A percentile compares a stretch with the other conserved stretches of the same genome.
These are phyloP conservation scores for Nannoperca obscura DNA, from an alignment of 2,797 vertebrate genomes.

Conservation along the genomic window DNA sequence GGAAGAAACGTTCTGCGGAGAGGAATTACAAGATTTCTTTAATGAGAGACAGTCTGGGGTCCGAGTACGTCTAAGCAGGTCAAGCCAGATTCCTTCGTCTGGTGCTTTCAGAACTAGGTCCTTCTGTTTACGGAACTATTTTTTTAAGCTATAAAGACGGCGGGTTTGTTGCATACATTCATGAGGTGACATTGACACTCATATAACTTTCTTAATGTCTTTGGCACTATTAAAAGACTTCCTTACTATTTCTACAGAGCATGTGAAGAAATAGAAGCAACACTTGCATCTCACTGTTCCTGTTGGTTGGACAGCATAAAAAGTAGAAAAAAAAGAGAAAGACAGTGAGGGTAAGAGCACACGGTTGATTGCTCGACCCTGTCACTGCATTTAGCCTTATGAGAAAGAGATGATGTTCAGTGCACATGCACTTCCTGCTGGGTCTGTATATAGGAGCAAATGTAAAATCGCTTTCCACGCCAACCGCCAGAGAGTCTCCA, in stretches of 20 bases:
- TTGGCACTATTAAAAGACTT: slow-evolving; percentile 20
- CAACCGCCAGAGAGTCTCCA: slow-evolving; percentile 15
- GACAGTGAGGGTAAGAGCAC: slow-evolving; percentile 53
- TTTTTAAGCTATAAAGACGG: not conserved
- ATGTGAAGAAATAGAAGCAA: slow-evolving; percentile 53
- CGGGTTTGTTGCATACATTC: not conserved
- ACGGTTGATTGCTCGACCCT: slow-evolving; percentile 80
- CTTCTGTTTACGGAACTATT: not conserved
- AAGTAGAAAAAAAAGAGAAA: slow-evolving; percentile 11
- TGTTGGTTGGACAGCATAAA: slow-evolving; percentile 54
- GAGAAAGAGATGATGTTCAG: slow-evolving; percentile 72
- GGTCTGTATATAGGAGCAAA: slow-evolving; percentile 54
- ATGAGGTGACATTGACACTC: not conserved
- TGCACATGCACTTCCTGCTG: slow-evolving; percentile 78
- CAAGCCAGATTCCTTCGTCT: not conserved
- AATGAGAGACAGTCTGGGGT: not conserved
- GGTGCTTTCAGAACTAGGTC: not conserved
- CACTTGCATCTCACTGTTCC: slow-evolving; percentile 57
- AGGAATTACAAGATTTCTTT: slow-evolving; percentile 14
- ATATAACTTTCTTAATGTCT: slow-evolving; percentile 8
- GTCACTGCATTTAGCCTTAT: slow-evolving; percentile 74
- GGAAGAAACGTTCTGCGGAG: slow-evolving; percentile 50
- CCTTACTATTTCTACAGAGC: slow-evolving; percentile 42
- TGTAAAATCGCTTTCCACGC: slow-evolving; percentile 38
- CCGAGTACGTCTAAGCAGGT: not conserved